A percentile compares a stretch with the other conserved stretches of the same genome.
Conservation (phyloP, 2,113 vertebrate species). For the Paracanthobrama guichenoti region DNA sequence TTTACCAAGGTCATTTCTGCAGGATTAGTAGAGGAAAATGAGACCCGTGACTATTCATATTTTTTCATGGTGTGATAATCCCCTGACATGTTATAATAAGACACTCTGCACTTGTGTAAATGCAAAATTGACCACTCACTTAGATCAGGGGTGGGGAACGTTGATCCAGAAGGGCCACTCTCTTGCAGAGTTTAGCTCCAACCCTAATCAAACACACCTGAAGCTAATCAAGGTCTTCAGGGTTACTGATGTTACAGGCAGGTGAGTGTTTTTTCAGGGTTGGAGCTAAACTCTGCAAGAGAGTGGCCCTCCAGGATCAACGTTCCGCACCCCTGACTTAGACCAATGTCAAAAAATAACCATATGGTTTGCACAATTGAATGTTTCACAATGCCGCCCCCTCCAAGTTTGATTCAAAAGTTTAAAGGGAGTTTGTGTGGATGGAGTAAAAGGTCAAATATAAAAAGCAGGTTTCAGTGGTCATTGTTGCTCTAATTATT, state of each 20-base stretch:
- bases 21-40: not conserved
- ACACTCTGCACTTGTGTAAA: not conserved
- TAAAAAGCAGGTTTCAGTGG: conserved; percentile 18
- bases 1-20: not conserved
- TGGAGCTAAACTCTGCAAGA: no score
- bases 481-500: not conserved
- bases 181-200: no score
- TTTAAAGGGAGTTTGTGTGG: not conserved
- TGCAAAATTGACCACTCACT: not conserved
- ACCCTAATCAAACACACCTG: no score
- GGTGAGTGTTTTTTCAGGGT: no score
- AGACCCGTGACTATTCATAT: not conserved
- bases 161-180: no score
- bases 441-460: conserved; percentile 37
- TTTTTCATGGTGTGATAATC: not conserved
- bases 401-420: not conserved
- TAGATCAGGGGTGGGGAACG: no score
- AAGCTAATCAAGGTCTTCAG: no score
- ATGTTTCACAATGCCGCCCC: not conserved
- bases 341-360: conserved; percentile 28
- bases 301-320: no score
- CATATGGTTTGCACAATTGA: conserved; percentile 10
- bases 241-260: no score
- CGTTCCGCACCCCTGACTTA: not conserved
- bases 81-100: not conserved